Evolutionary conservation across 2,888 invertebrate species (phyloP), one percentile per base, ranked within the genome.

Genomic region (Eurytoma adleriae): DNA sequence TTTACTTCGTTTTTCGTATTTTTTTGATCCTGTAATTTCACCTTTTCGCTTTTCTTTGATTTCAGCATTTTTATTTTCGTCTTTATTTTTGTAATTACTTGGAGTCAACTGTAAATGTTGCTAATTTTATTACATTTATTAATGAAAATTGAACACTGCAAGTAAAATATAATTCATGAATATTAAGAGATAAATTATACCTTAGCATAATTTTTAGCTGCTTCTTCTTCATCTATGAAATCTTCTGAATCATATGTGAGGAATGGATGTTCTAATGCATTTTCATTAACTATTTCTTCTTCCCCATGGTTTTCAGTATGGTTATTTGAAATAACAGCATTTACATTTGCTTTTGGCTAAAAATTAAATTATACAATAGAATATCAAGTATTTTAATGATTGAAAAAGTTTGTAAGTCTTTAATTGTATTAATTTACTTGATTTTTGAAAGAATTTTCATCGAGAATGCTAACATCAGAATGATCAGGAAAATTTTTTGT

Each of bases 181-280:
- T 66, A 62, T 67, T 40, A 24, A n/a, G 24, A 14, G 10, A 40
- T 40, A 52, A 72, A 18, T 52, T 20, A 52, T 67, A 80, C 80
- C 76, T 61, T 16, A 52, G 54, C 18, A 56, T 69, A 18, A n/a
- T 30, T 14, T 72, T 0, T 1, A 61, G 40, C 40, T 1, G 40
- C 27, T 48, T 78, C 66, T 67, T 70, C 56, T 14, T 71, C 78
- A 30, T 67, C 69, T 18, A 48, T 4, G 72, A 68, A 72, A 64
- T 81, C 76, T 54, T 81, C 78, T 20, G 76, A 81, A 64, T 81
- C 81, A 48, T 78, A 79, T n/a, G 78, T 72, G 24, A 81, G 68
- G 59, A 81, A 81, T 5, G 67, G 70, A 57, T 81, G 81, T 12
- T 75, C 0, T 16, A 64, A 20, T 18, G 66, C 16, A 18, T 78